These are phyloP conservation scores for Threskiornis aethiopicus DNA, from an alignment of 2,797 vertebrate genomes.

Conservation along the genomic window DNA sequence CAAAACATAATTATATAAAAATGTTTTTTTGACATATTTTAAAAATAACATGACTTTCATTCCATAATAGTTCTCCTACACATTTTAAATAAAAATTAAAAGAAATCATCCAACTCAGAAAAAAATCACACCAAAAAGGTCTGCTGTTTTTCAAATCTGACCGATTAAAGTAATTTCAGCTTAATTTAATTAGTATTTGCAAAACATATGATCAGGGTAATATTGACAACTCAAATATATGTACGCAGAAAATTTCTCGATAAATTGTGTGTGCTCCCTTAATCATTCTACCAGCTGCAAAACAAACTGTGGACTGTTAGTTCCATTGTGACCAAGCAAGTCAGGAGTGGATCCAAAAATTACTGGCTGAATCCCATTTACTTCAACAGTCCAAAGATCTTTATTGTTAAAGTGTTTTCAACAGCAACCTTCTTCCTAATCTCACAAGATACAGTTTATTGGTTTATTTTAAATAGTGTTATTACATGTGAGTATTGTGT, in stretches of 20 bases:
- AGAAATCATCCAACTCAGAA: neutral
- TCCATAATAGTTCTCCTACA: neutral
- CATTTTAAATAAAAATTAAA: neutral
- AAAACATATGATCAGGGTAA: neutral
- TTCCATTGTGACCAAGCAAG: neutral
- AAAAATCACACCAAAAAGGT: neutral
- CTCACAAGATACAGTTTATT: neutral
- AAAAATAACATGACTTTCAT: neutral
- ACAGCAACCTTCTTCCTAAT: neutral
- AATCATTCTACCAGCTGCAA: neutral
- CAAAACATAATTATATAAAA: neutral
- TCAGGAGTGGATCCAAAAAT: neutral
- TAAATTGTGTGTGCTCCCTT: neutral
- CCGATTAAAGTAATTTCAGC: neutral
- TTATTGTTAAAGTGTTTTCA: neutral
- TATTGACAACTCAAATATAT: neutral
- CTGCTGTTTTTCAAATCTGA: neutral
- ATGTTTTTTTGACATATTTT: neutral
- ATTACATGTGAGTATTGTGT: neutral
- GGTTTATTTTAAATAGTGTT: neutral
- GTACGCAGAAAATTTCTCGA: neutral
- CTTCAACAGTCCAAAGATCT: neutral
- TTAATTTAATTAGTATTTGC: neutral
- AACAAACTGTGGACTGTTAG: neutral
- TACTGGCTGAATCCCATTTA: neutral